phyloP scores from a whole-genome alignment of 2,797 vertebrate species.

The Allobates femoralis region DNA sequence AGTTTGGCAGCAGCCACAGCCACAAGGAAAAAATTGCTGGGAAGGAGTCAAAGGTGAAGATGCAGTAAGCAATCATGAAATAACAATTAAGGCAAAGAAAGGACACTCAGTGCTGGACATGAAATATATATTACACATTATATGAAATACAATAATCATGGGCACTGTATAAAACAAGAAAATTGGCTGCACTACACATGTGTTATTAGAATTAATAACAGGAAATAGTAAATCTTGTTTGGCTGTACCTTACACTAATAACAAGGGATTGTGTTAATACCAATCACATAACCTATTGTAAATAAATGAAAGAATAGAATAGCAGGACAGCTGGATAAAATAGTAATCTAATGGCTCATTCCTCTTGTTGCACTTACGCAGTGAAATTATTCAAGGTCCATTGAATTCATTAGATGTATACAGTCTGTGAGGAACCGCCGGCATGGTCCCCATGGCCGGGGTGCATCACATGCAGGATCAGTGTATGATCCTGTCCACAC shows the following conservation, averaged over 20 bases:
- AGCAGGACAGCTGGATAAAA: no score
- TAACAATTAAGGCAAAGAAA: not conserved
- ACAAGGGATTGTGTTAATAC: not conserved
- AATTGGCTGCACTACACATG: not conserved
- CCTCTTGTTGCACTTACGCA: no score
- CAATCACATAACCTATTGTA: no score
- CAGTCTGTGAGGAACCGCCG: no score
- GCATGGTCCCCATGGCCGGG: no score
- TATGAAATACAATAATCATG: not conserved
- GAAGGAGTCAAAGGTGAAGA: not conserved
- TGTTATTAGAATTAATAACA: not conserved
- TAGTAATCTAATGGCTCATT: no score
- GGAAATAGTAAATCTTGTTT: not conserved
- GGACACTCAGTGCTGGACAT: not conserved
- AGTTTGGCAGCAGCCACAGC: not conserved
- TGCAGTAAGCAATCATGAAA: not conserved
- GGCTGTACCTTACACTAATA: not conserved
- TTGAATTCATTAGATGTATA: no score
- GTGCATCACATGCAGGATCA: no score
- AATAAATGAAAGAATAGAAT: no score
- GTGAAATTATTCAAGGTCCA: no score
- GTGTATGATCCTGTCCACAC: no score
- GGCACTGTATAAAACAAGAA: not conserved
- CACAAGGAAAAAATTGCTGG: constrained; percentile 7
- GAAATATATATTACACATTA: not conserved